These are phyloP conservation scores for Vireo griseus DNA, from an alignment of 2,797 vertebrate species.

Conservation along the genomic window DNA sequence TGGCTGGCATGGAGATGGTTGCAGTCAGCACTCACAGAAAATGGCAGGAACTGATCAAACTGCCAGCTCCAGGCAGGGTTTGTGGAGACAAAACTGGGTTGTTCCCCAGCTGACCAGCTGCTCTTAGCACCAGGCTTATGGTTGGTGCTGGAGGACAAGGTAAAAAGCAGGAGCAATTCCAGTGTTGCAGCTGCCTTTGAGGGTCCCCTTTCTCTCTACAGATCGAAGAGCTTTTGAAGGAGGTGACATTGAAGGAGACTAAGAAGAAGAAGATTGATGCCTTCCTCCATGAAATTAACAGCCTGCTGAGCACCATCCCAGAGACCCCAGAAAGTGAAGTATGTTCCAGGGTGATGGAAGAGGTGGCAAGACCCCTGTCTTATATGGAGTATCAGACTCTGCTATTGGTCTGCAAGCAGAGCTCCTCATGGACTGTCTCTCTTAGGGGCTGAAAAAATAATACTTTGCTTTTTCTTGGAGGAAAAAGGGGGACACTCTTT, in stretches of 20 bases:
- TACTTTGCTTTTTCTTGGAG: neutral
- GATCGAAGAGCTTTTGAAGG: constrained; percentile 94
- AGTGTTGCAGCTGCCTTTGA: neutral
- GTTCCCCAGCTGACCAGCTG: neutral
- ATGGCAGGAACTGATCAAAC: neutral
- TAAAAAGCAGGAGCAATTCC: neutral
- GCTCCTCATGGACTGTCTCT: neutral
- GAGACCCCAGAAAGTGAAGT: constrained; percentile 80
- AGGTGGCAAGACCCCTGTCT: neutral
- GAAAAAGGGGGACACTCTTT: accelerated
- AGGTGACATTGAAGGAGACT: constrained; percentile 85
- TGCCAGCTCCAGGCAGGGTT: neutral
- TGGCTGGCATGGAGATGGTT: neutral
- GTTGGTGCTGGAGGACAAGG: neutral
- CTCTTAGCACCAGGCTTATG: accelerated
- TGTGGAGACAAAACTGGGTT: neutral
- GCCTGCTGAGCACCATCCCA: constrained; percentile 78
- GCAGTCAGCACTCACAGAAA: neutral
- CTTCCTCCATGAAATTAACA: constrained; percentile 82
- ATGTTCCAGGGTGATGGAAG: neutral
- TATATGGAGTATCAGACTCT: neutral
- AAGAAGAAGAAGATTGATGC: constrained; percentile 83
- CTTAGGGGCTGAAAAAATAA: neutral
- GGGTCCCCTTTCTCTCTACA: constrained; percentile 35
- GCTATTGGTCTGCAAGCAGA: neutral